These are phyloP conservation scores for Grammomys surdaster DNA, from an alignment of 2,113 vertebrate species.

Conservation along the genomic window DNA sequence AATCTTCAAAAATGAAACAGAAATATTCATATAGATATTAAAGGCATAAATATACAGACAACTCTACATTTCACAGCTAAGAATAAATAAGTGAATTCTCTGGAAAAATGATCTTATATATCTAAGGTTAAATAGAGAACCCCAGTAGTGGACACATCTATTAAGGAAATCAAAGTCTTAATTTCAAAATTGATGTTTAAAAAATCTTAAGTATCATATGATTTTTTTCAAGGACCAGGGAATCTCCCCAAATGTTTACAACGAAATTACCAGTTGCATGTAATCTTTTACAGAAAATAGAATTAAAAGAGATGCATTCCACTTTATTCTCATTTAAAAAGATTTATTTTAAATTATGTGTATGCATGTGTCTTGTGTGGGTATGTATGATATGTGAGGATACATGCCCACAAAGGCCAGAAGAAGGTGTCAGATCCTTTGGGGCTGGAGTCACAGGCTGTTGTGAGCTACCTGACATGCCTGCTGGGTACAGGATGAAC, in stretches of 20 bases:
- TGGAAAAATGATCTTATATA: constrained; percentile 30
- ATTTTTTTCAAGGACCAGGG: background rate
- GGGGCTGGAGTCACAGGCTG: background rate
- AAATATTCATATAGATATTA: background rate
- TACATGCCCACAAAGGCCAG: background rate
- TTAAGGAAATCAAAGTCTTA: constrained; percentile 32
- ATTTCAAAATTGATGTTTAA: constrained; percentile 21
- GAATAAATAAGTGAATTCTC: background rate
- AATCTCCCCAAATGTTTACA: constrained; percentile 34
- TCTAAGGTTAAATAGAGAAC: constrained; percentile 10
- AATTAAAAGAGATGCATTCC: background rate
- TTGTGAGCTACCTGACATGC: background rate
- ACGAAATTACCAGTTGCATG: background rate
- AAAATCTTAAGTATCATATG: background rate
- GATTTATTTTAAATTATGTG: background rate
- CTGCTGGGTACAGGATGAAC: background rate
- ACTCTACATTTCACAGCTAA: background rate
- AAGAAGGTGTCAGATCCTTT: background rate
- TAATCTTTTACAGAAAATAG: constrained; percentile 41
- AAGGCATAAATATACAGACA: background rate
- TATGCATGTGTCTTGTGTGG: background rate
- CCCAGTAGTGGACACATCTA: background rate
- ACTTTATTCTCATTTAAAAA: background rate
- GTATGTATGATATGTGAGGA: background rate
- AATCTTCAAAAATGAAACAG: background rate